These are phyloP conservation scores for Oceanodroma leucorhoa DNA, from an alignment of 2,797 vertebrate species.

Conservation along the genomic window DNA sequence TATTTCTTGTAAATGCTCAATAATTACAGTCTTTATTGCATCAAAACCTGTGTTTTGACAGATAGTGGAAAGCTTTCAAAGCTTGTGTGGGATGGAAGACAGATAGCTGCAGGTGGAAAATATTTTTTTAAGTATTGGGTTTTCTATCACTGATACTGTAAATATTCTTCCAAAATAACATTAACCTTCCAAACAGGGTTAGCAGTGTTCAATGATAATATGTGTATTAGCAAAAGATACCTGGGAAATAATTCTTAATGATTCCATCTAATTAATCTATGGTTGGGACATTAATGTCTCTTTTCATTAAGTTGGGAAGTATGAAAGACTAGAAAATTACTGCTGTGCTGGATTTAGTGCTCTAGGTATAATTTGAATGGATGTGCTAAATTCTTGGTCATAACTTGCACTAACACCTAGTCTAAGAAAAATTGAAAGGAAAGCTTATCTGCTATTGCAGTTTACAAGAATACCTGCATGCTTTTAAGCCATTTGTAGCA, in stretches of 20 bases:
- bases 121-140: slow-evolving; percentile 21
- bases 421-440: slow-evolving; percentile 16
- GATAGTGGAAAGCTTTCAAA: slow-evolving; percentile 69
- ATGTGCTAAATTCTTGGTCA: slow-evolving; percentile 11
- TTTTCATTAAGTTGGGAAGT: slow-evolving; percentile 59
- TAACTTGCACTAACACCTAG: slow-evolving; percentile 16
- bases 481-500: neutral
- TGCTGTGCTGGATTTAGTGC: slow-evolving; percentile 35
- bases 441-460: neutral
- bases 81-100: slow-evolving; percentile 65
- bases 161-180: slow-evolving; percentile 54
- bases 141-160: slow-evolving; percentile 28
- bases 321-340: slow-evolving; percentile 55
- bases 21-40: slow-evolving; percentile 79
- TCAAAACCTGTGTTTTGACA: slow-evolving; percentile 73
- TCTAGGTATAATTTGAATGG: slow-evolving; percentile 19
- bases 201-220: neutral
- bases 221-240: slow-evolving; percentile 29
- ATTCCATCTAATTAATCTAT: slow-evolving; percentile 44
- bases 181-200: slow-evolving; percentile 50
- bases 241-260: slow-evolving; percentile 43
- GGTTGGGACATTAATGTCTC: slow-evolving; percentile 45
- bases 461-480: neutral
- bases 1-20: slow-evolving; percentile 76
- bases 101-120: slow-evolving; percentile 68